Conservation (phyloP, 92 coral and sea anemone genomes). For the Umimayanthus kanabou region DNA sequence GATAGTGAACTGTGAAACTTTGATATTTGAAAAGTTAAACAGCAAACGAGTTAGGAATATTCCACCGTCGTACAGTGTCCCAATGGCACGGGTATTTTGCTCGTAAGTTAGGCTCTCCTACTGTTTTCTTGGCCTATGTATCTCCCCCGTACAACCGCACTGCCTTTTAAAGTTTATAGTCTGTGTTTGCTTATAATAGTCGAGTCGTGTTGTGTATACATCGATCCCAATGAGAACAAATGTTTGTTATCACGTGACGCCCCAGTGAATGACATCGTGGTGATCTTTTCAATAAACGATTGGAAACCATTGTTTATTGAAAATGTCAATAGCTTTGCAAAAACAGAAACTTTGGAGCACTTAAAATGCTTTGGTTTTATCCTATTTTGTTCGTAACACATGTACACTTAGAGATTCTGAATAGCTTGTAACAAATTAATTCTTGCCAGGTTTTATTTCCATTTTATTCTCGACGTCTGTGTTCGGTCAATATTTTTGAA, state of each 20-base stretch:
- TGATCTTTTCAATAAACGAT: constrained; percentile 49
- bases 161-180: constrained; percentile 40
- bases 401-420: constrained; percentile 2
- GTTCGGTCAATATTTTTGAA: constrained; percentile 3
- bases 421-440: constrained; percentile 9
- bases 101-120: neutral
- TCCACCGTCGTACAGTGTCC: neutral
- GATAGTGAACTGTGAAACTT: constrained; percentile 19
- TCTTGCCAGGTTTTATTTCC: neutral
- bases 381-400: constrained; percentile 7
- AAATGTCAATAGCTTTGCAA: constrained; percentile 40
- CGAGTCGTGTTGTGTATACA: constrained; percentile 40
- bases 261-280: constrained; percentile 31
- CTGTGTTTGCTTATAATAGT: constrained; percentile 32
- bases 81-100: constrained; percentile 8
- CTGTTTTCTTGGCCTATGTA: constrained; percentile 19
- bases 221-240: constrained; percentile 36
- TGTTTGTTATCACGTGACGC: constrained; percentile 36
- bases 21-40: constrained; percentile 11
- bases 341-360: constrained; percentile 42
- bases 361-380: constrained; percentile 38
- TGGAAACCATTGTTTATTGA: constrained; percentile 43
- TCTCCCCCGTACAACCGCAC: constrained; percentile 37
- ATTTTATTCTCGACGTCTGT: neutral
- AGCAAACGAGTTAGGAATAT: neutral